These are phyloP conservation scores for Cheilinus undulatus DNA, from an alignment of 2,113 vertebrate species.

Conservation along the genomic window DNA sequence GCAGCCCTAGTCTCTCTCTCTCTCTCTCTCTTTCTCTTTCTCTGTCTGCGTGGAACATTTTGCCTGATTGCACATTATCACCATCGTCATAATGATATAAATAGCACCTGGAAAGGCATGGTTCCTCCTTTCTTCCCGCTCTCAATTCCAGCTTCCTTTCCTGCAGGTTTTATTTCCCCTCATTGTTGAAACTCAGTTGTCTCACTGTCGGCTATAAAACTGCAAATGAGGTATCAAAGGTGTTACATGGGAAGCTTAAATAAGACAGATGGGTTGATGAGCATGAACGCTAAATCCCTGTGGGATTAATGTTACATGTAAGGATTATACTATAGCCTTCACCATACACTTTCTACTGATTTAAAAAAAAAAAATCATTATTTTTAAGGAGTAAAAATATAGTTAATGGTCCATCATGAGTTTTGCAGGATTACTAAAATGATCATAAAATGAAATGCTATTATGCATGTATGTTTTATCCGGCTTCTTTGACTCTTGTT, in stretches of 20 bases:
- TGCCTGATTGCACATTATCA: slow-evolving; percentile 28
- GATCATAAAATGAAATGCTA: neutral
- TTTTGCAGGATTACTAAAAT: neutral
- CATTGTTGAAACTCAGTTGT: slow-evolving; percentile 18
- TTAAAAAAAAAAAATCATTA: too few relatives aligned
- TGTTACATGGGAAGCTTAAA: slow-evolving; percentile 28
- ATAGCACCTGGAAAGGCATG: slow-evolving; percentile 21
- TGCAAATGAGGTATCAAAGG: slow-evolving; percentile 20
- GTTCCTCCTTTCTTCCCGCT: neutral
- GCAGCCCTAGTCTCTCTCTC: neutral
- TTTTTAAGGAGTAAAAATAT: too few relatives aligned
- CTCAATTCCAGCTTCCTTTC: slow-evolving; percentile 30
- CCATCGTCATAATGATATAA: slow-evolving; percentile 31
- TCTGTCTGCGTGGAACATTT: neutral
- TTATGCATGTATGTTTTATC: too few relatives aligned
- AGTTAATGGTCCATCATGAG: neutral
- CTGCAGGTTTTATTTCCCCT: slow-evolving; percentile 21
- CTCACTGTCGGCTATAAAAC: slow-evolving; percentile 16
- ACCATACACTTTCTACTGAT: too few relatives aligned
- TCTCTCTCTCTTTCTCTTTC: neutral
- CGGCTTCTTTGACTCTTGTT: neutral
- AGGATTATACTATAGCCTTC: neutral
- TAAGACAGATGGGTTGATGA: slow-evolving; percentile 8
- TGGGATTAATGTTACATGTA: neutral
- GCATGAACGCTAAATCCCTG: neutral